Percentiles rank a stretch among this genome's conserved stretches.
Conservation (phyloP, 1,140 invertebrate species). For the Anoplophora glabripennis region DNA sequence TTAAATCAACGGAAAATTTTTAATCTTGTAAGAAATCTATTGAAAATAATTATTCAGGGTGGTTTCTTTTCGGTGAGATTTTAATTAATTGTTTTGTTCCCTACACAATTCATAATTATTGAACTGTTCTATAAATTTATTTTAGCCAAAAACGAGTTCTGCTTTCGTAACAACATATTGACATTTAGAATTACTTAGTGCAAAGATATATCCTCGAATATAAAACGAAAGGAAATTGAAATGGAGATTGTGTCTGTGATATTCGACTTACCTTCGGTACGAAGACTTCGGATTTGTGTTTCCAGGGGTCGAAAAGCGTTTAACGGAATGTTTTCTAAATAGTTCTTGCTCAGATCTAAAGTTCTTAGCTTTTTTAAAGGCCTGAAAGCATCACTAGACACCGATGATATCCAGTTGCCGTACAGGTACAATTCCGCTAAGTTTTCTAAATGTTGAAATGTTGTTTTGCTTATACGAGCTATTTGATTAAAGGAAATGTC, state of each 20-base stretch:
- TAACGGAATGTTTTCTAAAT: slow-evolving; percentile 75
- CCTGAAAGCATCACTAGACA: slow-evolving; percentile 75
- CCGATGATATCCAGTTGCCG: slow-evolving; percentile 77
- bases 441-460: slow-evolving; percentile 71
- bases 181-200: not conserved
- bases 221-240: slow-evolving; percentile 1
- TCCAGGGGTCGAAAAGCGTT: slow-evolving; percentile 74
- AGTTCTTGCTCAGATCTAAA: slow-evolving; percentile 83
- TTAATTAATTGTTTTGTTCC: too few relatives aligned
- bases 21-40: too few relatives aligned
- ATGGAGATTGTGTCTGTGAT: not conserved
- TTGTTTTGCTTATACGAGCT: slow-evolving; percentile 68
- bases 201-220: not conserved
- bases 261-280: slow-evolving; percentile 69
- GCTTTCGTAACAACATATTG: not conserved
- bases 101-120: too few relatives aligned
- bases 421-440: slow-evolving; percentile 74
- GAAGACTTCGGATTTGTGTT: slow-evolving; percentile 73
- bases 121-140: too few relatives aligned
- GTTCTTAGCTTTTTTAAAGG: slow-evolving; percentile 73
- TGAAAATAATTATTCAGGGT: too few relatives aligned
- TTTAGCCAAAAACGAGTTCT: not conserved
- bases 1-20: too few relatives aligned
- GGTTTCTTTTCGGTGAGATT: too few relatives aligned
- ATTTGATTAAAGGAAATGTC: slow-evolving; percentile 85